Base-by-base conservation (phyloP, 2,797 vertebrate genomes). In the Lacerta bilineata region DNA sequence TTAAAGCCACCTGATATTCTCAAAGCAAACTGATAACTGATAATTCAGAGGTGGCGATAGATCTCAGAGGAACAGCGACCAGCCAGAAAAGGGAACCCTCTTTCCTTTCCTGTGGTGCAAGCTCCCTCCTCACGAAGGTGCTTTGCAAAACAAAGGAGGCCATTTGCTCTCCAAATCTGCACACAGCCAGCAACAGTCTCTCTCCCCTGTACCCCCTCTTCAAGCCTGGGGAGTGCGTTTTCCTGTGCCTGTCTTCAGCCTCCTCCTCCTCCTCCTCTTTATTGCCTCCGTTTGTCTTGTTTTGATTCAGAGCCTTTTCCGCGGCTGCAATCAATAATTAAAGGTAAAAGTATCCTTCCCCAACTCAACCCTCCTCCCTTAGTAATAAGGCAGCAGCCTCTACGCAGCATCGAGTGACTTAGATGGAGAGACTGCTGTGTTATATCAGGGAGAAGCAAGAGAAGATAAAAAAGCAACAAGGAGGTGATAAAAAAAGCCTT, bases 401-500 rank as follows among this genome's bases (percentile, higher is more conserved):
- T 82, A 72, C 41, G 66, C 82, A 74, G 61, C 18, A 3, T n/a
- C 87, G 33, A 64, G 83, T 88, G 71, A 59, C 81, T 90, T 85
- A 78, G 80, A 55, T 87, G 83, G 80, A 92, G 77, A 87, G 78
- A 82, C 8, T 88, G 72, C 27, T 92, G 72, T 87, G 80, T 86
- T 36, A 80, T 84, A 96, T 94, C 74, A 91, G 93, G 95, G 93
- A 90, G 39, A 89, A 94, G 83, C 41, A 88, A 87, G 41, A 83
- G 85, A 90, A 95, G 94, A 94, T 92, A 71, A 95, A 95, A 95
- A 95, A 95, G 87, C 84, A 95, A 89, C 83, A 93, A 89, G 80
- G 39, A 91, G 84, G 55, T 94, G 94, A 95, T 95, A 96, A 95
- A 83, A 93, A 94, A 96, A 36, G 90, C 88, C 17, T 76, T 91